A percentile compares a stretch with the other conserved stretches of the same genome.
phyloP scores from a whole-genome alignment of 2,888 invertebrate genomes.

The Polyommatus iphigenia region DNA sequence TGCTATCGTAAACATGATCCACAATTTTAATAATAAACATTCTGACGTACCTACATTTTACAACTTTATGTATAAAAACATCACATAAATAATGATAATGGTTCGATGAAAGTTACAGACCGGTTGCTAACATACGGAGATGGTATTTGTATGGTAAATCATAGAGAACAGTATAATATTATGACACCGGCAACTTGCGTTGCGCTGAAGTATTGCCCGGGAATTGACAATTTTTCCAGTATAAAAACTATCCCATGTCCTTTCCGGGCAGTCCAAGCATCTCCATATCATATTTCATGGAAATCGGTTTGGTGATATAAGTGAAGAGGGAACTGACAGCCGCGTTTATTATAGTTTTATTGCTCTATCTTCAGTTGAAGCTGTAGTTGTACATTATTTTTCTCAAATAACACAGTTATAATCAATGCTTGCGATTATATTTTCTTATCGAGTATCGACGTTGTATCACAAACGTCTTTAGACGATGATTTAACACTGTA shows the following conservation, averaged over 20 bases:
- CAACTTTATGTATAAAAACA: not conserved
- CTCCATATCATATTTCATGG: no score
- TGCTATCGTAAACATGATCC: not conserved
- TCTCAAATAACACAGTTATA: not conserved
- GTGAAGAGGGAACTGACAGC: no score
- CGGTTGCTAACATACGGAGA: not conserved
- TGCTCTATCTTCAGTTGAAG: no score
- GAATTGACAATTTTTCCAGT: not conserved
- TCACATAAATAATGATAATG: not conserved
- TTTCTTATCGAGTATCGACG: slow-evolving; percentile 6
- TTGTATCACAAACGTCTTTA: slow-evolving; percentile 19
- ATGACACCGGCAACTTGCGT: not conserved
- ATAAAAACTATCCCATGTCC: not conserved
- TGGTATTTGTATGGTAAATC: not conserved
- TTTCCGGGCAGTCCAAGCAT: no score
- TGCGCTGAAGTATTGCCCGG: not conserved
- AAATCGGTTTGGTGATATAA: no score
- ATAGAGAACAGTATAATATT: not conserved
- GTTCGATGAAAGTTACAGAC: slow-evolving; percentile 6
- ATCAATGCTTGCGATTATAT: not conserved
- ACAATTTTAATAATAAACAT: not conserved
- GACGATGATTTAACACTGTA: slow-evolving; percentile 43
- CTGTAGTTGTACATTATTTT: not conserved
- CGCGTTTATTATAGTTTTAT: not conserved
- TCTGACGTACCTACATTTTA: not conserved